These are phyloP conservation scores for Drosophila nr. perissopoda DNA, from an alignment of 2,888 invertebrate species.

Conservation along the genomic window DNA sequence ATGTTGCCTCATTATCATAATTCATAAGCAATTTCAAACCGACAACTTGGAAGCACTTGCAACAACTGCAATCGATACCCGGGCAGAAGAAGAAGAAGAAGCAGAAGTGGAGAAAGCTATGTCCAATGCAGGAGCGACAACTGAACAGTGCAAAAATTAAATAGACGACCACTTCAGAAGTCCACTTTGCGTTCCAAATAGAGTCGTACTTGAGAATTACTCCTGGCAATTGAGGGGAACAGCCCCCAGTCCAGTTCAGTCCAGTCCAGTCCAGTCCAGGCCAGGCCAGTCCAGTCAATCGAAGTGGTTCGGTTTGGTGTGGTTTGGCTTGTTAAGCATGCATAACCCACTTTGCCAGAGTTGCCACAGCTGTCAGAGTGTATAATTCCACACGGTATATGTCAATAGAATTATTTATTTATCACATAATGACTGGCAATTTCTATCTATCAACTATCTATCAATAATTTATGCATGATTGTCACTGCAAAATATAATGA, in stretches of 20 bases:
- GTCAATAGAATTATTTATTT: slow-evolving; percentile 43
- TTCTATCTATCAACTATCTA: slow-evolving; percentile 12
- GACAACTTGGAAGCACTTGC: neutral
- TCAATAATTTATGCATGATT: slow-evolving; percentile 16
- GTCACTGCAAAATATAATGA: neutral
- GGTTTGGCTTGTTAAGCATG: neutral
- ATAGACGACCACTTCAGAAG: slow-evolving; percentile 17
- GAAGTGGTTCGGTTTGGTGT: slow-evolving; percentile 1
- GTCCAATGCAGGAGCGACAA: neutral
- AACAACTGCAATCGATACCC: slow-evolving; percentile 10
- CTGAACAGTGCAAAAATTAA: slow-evolving; percentile 34
- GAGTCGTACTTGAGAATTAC: neutral
- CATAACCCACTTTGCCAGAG: slow-evolving; percentile 18
- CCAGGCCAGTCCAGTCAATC: neutral
- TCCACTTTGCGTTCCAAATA: neutral
- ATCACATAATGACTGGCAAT: slow-evolving; percentile 12
- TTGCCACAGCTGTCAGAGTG: slow-evolving; percentile 49
- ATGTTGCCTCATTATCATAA: slow-evolving; percentile 9
- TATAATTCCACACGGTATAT: slow-evolving; percentile 6
- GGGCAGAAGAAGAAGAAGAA: neutral
- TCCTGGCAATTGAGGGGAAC: neutral
- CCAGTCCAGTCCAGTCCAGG: neutral
- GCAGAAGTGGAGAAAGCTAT: neutral
- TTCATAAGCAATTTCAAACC: slow-evolving; percentile 9
- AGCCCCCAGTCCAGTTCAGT: neutral